Percentiles rank a stretch among this genome's conserved stretches.
Conservation (phyloP, 2,113 vertebrate species). For the Acanthisitta chloris region DNA sequence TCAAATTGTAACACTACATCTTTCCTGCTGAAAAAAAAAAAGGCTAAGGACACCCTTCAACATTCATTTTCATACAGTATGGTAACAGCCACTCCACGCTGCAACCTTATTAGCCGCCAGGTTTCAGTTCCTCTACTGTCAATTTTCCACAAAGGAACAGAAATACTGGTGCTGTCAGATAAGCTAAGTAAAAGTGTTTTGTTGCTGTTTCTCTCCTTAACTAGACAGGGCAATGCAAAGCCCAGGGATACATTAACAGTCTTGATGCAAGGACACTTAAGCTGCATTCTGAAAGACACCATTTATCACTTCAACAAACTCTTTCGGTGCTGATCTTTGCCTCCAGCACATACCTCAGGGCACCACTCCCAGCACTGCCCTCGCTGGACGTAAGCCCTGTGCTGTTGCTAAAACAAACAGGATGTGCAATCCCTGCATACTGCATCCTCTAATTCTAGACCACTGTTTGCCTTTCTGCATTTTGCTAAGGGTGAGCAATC, state of each 20-base stretch:
- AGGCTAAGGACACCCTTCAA: not conserved
- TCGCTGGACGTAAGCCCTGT: not conserved
- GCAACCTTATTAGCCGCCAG: not conserved
- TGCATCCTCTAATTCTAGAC: not conserved
- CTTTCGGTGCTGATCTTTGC: not conserved
- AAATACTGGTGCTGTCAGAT: not conserved
- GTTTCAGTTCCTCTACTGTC: not conserved
- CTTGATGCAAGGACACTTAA: not conserved
- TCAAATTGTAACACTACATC: not conserved
- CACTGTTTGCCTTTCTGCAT: not conserved
- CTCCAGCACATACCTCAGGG: not conserved
- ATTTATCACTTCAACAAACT: constrained; percentile 3
- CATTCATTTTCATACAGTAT: not conserved
- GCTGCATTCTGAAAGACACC: not conserved
- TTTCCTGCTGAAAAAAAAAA: not conserved
- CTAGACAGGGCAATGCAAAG: not conserved
- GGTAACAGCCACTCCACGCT: not conserved
- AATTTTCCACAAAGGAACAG: not conserved
- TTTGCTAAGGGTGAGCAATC: not conserved
- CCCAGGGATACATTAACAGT: not conserved
- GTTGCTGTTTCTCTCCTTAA: not conserved
- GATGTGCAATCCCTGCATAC: not conserved
- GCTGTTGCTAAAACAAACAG: not conserved
- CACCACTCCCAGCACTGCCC: not conserved
- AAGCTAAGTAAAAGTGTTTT: not conserved